Base-by-base conservation (phyloP, 53 echinoderm and acorn worm genomes). In the Holothuria leucospilota region DNA sequence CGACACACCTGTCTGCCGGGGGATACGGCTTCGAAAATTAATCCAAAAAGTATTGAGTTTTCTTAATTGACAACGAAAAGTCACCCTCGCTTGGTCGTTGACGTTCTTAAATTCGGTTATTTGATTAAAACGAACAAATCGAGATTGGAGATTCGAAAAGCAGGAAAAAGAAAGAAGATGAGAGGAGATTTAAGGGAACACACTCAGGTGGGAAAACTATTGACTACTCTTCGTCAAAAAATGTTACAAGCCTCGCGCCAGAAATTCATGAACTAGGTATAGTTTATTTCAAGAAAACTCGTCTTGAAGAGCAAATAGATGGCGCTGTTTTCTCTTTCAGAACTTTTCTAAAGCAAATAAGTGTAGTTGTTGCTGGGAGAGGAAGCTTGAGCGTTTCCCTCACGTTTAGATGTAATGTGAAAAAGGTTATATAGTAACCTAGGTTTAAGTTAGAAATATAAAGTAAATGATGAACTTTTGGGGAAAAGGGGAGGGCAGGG, bases 41-140 rank as follows among this genome's bases (percentile, higher is more conserved):
- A 83, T 83, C 84, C 84, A 67, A 83, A 83, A 83, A 83, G 84
- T 83, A 83, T 83, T 83, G 84, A 83, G 84, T 83, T 83, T 41
- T 83, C 84, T 83, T 83, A 83, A 83, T 83, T 83, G 84, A 83
- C 84, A 83, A 83, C 84, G 84, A 83, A 83, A 83, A 83, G 84
- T 83, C 84, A 83, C 65, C 65, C 42, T 83, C 65, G 84, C 67
- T 63, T 67, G 84, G 84, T 67, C 84, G 68, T 83, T 83, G 84
- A 83, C 84, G 84, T 67, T 42, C 60, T 41, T 66, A 39, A 83
- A 83, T 67, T 83, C 84, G 84, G 84, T 83, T 83, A 83, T 83
- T 83, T 83, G 84, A 83, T 83, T 83, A 83, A 53, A 64, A 83
- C 41, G 65, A 51, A 67, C 65, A 61, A 80, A 80, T 80, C 80